Evolutionary conservation across 2,888 invertebrate genomes (phyloP).

Genomic region (Stenodera caucasica): DNA sequence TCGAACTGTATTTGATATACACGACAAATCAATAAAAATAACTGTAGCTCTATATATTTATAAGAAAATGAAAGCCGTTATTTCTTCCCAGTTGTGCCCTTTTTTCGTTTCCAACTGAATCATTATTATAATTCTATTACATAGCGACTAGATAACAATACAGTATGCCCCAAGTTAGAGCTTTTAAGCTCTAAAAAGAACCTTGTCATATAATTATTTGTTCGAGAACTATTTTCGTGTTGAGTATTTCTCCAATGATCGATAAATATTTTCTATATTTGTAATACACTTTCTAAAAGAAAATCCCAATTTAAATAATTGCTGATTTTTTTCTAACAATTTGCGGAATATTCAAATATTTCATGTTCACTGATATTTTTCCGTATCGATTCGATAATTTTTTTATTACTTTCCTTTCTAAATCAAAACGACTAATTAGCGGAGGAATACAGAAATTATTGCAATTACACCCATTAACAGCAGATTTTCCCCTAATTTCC

Average conservation of each 20-base stretch:
- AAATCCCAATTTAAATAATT: constrained; percentile 2
- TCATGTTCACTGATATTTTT: too few relatives aligned
- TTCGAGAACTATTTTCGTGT: neutral
- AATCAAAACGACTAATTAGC: too few relatives aligned
- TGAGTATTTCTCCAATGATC: neutral
- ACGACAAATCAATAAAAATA: neutral
- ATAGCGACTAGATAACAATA: too few relatives aligned
- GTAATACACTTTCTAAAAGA: constrained; percentile 2
- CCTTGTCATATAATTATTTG: neutral
- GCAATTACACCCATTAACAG: too few relatives aligned
- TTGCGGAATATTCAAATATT: too few relatives aligned
- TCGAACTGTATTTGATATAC: neutral
- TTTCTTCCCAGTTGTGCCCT: neutral
- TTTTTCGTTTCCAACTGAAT: neutral
- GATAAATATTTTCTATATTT: neutral
- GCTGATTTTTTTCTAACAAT: neutral
- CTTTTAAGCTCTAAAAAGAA: too few relatives aligned
- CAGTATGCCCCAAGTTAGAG: too few relatives aligned
- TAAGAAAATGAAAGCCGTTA: neutral
- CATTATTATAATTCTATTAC: too few relatives aligned
- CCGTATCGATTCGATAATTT: too few relatives aligned
- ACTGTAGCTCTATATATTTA: neutral
- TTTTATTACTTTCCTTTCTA: too few relatives aligned
- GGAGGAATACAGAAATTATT: too few relatives aligned
- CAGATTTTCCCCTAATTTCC: too few relatives aligned